Base-by-base conservation (phyloP, 2,888 invertebrate species). In the Homarus gammarus region DNA sequence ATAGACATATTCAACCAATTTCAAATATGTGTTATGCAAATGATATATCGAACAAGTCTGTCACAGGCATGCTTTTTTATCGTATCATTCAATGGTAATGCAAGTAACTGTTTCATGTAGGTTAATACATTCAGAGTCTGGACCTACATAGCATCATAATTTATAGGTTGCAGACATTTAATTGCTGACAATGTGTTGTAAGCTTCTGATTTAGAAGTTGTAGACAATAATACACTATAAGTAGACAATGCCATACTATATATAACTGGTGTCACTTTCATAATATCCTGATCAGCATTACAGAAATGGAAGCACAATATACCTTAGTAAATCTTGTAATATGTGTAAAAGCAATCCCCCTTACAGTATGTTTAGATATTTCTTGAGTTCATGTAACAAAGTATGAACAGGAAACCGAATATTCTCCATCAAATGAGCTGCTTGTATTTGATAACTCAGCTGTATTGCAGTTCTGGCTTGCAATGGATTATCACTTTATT, bases 151-250 rank as follows among this genome's bases (percentile, higher is more conserved):
- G 75, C 75, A 75, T 12, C 36, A 40, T 75, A 27, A 75, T 27
- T n/a, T 38, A 75, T 75, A 75, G 75, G 22, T 75, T 44, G 44
- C 75, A 75, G 75, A 75, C 75, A 75, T 44, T 75, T 75, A 75
- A 33, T 44, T 75, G 75, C 75, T 75, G 44, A 36, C 44, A 75
- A 75, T 75, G 40, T 75, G 75, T 44, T 75, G 75, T 75, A 75
- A 75, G 75, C 75, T 75, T 75, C 75, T 75, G 75, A 75, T 22
- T 22, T 75, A 75, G 75, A 75, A 75, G 75, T 75, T 44, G 75
- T 75, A 75, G 75, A 75, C 75, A 75, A 75, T 75, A 75, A 75
- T 44, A 40, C 33, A 75, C 44, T 44, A 22, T 38, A 75, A 75
- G 75, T 75, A 75, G 75, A 75, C n/a, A 44, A 75, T 75, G 75